These are phyloP conservation scores for Stegostoma tigrinum DNA, from an alignment of 2,113 vertebrate species.

Conservation along the genomic window DNA sequence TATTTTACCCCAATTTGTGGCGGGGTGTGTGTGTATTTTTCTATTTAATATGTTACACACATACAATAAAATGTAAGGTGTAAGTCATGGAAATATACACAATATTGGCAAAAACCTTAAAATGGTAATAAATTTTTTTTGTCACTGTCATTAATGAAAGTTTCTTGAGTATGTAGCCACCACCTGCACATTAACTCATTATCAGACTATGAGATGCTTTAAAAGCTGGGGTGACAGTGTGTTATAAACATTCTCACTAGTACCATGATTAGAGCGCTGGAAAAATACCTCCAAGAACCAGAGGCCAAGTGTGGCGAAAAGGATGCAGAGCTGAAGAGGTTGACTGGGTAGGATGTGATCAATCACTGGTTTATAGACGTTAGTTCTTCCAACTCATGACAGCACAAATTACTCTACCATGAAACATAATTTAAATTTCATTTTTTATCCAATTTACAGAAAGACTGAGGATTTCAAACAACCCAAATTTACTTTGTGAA, in stretches of 20 bases:
- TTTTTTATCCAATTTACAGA: background rate
- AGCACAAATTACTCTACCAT: conserved; percentile 11
- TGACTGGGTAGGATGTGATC: conserved; percentile 6
- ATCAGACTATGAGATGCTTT: conserved; percentile 41
- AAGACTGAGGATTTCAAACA: background rate
- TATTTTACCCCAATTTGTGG: background rate
- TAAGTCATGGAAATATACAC: background rate
- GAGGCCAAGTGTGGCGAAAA: conserved; percentile 1
- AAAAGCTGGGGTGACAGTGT: conserved; percentile 60
- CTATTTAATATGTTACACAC: background rate
- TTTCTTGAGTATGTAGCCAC: background rate
- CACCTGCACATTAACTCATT: conserved; percentile 19
- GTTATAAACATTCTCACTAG: conserved; percentile 73
- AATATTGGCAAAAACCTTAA: background rate
- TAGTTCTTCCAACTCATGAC: background rate
- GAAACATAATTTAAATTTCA: conserved; percentile 5
- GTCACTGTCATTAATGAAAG: conserved; percentile 21
- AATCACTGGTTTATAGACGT: background rate
- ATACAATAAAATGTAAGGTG: background rate
- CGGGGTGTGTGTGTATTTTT: background rate
- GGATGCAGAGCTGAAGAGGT: background rate
- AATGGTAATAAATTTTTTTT: background rate
- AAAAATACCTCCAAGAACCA: conserved; percentile 52
- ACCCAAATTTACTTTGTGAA: background rate
- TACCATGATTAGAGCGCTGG: conserved; percentile 60